A percentile compares a stretch with the other conserved stretches of the same genome.
Conservation (phyloP, 2,113 vertebrate species). For the Scartelaos histophorus region DNA sequence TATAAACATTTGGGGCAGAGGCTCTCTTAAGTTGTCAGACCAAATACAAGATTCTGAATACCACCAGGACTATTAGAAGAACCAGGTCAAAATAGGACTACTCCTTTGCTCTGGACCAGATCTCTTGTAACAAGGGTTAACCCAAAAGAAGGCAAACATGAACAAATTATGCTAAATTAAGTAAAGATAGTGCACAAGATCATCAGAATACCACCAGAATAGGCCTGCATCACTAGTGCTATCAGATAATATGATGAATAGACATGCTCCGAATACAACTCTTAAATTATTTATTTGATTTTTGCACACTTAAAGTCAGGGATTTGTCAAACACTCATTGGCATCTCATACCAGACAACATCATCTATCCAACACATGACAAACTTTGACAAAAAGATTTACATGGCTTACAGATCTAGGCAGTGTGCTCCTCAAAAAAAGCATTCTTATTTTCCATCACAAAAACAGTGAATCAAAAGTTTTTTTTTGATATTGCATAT, state of each 20-base stretch:
- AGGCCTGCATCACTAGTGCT: too few species aligned
- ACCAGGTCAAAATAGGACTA: too few species aligned
- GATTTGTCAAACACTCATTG: slow-evolving; percentile 61
- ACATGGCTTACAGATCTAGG: slow-evolving; percentile 69
- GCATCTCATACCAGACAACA: slow-evolving; percentile 62
- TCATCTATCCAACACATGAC: slow-evolving; percentile 66
- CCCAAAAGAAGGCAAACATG: too few species aligned
- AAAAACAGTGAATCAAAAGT: slow-evolving; percentile 52
- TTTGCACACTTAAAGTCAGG: slow-evolving; percentile 76
- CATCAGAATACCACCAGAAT: too few species aligned
- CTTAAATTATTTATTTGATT: slow-evolving; percentile 72
- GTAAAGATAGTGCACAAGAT: too few species aligned
- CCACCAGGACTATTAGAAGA: too few species aligned
- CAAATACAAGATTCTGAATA: too few species aligned
- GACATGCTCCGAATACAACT: slow-evolving; percentile 36
- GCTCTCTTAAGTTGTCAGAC: too few species aligned
- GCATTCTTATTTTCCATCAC: slow-evolving; percentile 38
- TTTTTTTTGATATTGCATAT: slow-evolving; percentile 62
- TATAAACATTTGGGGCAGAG: too few species aligned
- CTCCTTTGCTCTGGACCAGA: too few species aligned
- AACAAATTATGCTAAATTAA: too few species aligned
- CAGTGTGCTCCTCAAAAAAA: slow-evolving; percentile 56
- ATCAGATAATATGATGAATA: background rate
- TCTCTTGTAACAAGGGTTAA: too few species aligned
- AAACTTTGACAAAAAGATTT: slow-evolving; percentile 59